Base-by-base conservation (phyloP, 1,140 invertebrate species). In the Parapsyche elsis region DNA sequence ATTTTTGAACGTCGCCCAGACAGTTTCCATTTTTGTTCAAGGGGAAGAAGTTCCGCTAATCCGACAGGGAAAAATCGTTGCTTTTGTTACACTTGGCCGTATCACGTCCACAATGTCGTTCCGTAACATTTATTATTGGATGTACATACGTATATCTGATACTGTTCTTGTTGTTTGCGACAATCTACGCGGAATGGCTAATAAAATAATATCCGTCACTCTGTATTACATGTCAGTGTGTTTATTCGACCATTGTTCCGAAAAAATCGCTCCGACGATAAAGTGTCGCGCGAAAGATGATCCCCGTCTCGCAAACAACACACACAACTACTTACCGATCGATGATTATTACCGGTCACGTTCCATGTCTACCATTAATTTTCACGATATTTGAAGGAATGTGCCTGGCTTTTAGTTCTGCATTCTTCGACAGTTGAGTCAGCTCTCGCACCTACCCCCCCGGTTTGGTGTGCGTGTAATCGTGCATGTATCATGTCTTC, bases 371-470 rank as follows among this genome's bases (percentile, higher is more conserved):
- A 19, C 57, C 21, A 16, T 38, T 61, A 61, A 61, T 38, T 61
- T 67, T 67, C 24, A 67, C 24, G 64, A 67, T 38, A 38, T 38
- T 67, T 24, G 21, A 67, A 30, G 24, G 64, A 67, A 67, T 67
- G 64, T 23, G 64, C 64, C 23, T 67, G 21, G 64, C 64, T 67
- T 67, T 53, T 30, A 67, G 24, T 67, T 67, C 64, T 49, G 71
- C 71, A 73, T 73, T 73, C 71, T 46, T n/a, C 30, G 71, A 46
- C 38, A 30, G 71, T 73, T 49, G 71, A 73, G 71, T 73, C 71
- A 73, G n/a, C 71, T 23, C 38, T 61, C 57, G 2, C 49, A 38
- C 30, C 16, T 53, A 19, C 49, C 49, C 21, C 49, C 49, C 21
- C 57, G 57, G 57, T 16, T 9, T 9, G 16, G 10, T 2, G 49